Percentiles rank a stretch among this genome's conserved stretches.
Evolutionary conservation across 2,797 vertebrate genomes (phyloP).

Genomic region (Enoplosus armatus): DNA sequence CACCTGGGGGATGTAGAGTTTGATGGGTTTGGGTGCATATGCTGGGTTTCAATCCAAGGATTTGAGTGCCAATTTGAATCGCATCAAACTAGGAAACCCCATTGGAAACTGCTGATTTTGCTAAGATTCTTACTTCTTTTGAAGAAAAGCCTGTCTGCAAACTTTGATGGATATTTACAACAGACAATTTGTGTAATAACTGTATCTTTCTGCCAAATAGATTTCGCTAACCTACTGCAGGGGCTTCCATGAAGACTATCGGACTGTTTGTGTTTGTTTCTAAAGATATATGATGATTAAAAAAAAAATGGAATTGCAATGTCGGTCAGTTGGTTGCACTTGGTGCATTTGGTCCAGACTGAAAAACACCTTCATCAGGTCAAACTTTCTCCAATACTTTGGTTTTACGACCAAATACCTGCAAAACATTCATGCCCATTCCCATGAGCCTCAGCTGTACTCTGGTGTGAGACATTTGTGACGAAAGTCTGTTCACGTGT

Average conservation of each 20-base stretch:
- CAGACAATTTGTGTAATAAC: neutral
- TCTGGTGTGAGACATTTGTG: too few species aligned
- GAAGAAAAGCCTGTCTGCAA: neutral
- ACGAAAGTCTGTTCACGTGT: neutral
- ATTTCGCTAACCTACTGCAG: neutral
- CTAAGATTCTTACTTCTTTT: neutral
- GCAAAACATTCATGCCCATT: too few species aligned
- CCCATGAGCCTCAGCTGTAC: too few species aligned
- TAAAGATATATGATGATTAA: too few species aligned
- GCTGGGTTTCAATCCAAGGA: neutral
- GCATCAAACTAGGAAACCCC: neutral
- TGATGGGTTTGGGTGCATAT: neutral
- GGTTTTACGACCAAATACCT: too few species aligned
- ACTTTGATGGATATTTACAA: neutral
- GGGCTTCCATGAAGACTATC: neutral
- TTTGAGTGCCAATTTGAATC: neutral
- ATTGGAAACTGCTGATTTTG: neutral
- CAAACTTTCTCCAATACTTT: too few species aligned
- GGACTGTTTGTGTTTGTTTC: neutral
- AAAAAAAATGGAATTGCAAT: too few species aligned
- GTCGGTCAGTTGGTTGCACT: neutral
- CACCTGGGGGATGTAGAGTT: conserved; percentile 53
- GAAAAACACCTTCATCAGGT: too few species aligned
- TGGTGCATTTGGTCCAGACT: too few species aligned
- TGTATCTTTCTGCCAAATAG: neutral